Conservation (phyloP, 2,888 invertebrate genomes). For the Cheilosia vernalis region DNA sequence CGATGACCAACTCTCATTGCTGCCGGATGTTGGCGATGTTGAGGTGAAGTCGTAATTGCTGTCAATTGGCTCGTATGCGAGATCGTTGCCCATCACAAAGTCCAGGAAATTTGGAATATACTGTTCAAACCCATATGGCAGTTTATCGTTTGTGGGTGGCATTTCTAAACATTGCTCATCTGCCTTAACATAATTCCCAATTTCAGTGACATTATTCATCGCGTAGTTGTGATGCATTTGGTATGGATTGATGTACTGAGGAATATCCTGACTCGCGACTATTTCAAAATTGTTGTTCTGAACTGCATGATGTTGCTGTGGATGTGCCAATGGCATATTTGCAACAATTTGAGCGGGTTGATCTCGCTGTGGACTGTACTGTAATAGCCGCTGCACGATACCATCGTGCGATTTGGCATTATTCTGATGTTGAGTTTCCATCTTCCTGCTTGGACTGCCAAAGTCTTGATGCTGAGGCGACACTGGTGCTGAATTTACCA, state of each 20-base stretch:
- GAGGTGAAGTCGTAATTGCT: slow-evolving; percentile 30
- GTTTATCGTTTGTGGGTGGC: slow-evolving; percentile 5
- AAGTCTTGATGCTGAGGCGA: slow-evolving; percentile 53
- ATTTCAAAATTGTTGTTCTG: slow-evolving; percentile 6
- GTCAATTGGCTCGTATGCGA: slow-evolving; percentile 14
- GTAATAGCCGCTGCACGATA: slow-evolving; percentile 77
- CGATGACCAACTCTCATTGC: slow-evolving; percentile 61
- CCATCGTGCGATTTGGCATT: slow-evolving; percentile 69
- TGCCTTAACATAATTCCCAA: not conserved
- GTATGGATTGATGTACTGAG: slow-evolving; percentile 59
- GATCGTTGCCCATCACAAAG: slow-evolving; percentile 38
- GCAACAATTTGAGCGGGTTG: slow-evolving; percentile 12
- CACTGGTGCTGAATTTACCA: slow-evolving; percentile 38
- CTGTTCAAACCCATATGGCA: slow-evolving; percentile 41
- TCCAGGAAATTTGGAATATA: slow-evolving; percentile 51
- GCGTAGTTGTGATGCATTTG: slow-evolving; percentile 48
- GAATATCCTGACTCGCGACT: slow-evolving; percentile 13
- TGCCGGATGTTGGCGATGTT: slow-evolving; percentile 46
- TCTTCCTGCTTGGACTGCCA: slow-evolving; percentile 5
- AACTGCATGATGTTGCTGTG: slow-evolving; percentile 36
- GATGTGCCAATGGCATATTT: slow-evolving; percentile 38
- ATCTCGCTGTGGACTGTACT: slow-evolving; percentile 72
- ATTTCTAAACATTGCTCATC: slow-evolving; percentile 5
- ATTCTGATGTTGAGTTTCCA: slow-evolving; percentile 23
- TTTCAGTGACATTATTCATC: not conserved